Base-by-base conservation (phyloP, 2,797 vertebrate species). In the Monodelphis domestica region DNA sequence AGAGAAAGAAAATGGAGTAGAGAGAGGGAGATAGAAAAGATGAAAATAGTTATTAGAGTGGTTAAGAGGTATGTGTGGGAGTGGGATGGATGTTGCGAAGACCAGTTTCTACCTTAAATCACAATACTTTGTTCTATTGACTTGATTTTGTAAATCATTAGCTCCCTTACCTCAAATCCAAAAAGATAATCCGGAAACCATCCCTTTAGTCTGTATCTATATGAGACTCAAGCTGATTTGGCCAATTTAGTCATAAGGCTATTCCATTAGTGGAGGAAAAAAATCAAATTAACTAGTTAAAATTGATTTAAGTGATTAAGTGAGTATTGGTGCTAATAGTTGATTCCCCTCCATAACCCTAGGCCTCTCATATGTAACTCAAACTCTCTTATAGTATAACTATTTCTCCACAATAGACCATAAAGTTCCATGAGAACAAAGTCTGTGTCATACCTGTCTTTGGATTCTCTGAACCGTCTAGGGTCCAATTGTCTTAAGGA, bases 91-190 rank as follows among this genome's bases (percentile, higher is more conserved):
- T 91, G 11, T 92, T 28, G 52, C 55, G 30, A 88, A 89, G 45
- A n/a, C n/a, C 30, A 50, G 0, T 33, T 56, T 50, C 10, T 54
- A 0, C 30, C 55, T 15, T 84, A 57, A n/a, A 5, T 55, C 87
- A 28, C 5, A 54, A 2, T n/a, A 52, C 78, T n/a, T 95, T 54
- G 52, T 26, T 94, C 26, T 87, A 54, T 92, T 30, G 53, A 3
- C 88, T 90, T 91, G n/a, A 92, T 50, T 88, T 94, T 12, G 63
- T 91, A 28, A 4, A n/a, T 90, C 26, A 87, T 59, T 91, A 84
- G 51, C 59, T 84, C 96, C 93, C 3, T 89, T 38, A 89, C 45
- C 90, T 90, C 29, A 89, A 12, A 59, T 89, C 96, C 12, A 87
- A 87, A 45, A 94, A 12, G 53, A n/a, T 5, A 91, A 87, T 38